Evolutionary conservation across 2,113 vertebrate genomes (phyloP).

Genomic region (Coregonus clupeaformis): DNA sequence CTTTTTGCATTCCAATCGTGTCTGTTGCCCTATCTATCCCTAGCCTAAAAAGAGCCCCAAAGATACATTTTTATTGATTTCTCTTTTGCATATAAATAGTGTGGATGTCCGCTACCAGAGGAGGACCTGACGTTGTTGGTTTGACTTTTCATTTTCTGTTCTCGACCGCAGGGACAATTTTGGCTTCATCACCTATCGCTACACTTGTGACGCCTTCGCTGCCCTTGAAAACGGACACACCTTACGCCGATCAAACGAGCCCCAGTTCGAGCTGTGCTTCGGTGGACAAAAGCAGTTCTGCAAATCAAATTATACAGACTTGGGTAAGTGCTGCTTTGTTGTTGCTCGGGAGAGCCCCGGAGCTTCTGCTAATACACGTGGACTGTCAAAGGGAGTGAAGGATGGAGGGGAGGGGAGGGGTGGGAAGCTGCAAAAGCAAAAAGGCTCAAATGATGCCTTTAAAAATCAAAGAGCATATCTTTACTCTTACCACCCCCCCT

Average conservation of each 20-base stretch:
- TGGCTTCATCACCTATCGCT: slow-evolving; percentile 99
- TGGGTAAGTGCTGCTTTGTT: slow-evolving; percentile 80
- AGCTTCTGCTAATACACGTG: slow-evolving; percentile 13
- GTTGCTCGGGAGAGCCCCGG: not conserved
- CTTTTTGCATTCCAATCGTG: slow-evolving; percentile 16
- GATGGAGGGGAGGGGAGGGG: not conserved
- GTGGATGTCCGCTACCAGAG: slow-evolving; percentile 26
- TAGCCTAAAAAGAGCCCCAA: slow-evolving; percentile 35
- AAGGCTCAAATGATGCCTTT: slow-evolving; percentile 41
- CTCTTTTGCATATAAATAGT: slow-evolving; percentile 64
- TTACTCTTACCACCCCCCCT: slow-evolving; percentile 27
- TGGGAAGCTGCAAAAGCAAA: slow-evolving; percentile 9
- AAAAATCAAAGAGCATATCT: slow-evolving; percentile 42
- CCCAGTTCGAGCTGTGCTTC: slow-evolving; percentile 96
- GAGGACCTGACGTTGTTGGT: slow-evolving; percentile 6
- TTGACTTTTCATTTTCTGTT: slow-evolving; percentile 57
- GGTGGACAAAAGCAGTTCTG: slow-evolving; percentile 94
- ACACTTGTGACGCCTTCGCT: slow-evolving; percentile 96
- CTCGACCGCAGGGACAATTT: slow-evolving; percentile 88
- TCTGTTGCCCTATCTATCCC: slow-evolving; percentile 33
- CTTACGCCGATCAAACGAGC: slow-evolving; percentile 89
- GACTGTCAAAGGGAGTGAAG: slow-evolving; percentile 12
- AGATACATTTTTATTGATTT: slow-evolving; percentile 58
- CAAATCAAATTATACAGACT: slow-evolving; percentile 98
- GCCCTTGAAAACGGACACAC: slow-evolving; percentile 98